Evolutionary conservation across 2,113 vertebrate species (phyloP).

Genomic region (Thamnaconus septentrionalis): DNA sequence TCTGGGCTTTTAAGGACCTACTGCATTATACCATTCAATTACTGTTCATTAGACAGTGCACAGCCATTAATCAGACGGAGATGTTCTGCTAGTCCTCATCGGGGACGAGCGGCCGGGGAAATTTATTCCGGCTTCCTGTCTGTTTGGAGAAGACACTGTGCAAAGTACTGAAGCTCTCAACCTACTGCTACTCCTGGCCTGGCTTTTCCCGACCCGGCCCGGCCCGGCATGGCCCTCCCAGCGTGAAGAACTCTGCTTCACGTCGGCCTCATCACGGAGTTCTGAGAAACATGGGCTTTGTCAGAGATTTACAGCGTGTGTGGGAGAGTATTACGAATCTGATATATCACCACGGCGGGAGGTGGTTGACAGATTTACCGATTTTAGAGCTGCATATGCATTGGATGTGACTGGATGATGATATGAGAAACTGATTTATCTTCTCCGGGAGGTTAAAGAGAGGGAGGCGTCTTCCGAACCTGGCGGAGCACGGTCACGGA

Average conservation of each 20-base stretch:
- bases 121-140: conserved; percentile 62
- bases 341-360: conserved; percentile 65
- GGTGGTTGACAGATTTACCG: conserved; percentile 73
- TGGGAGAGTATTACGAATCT: conserved; percentile 64
- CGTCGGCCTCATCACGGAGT: conserved; percentile 22
- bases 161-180: conserved; percentile 35
- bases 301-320: conserved; percentile 66
- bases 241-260: conserved; percentile 46
- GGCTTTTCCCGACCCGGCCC: conserved; percentile 24
- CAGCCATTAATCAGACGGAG: conserved; percentile 76
- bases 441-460: conserved; percentile 64
- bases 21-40: conserved; percentile 78
- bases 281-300: conserved; percentile 54
- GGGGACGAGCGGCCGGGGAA: conserved; percentile 63
- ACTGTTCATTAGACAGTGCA: conserved; percentile 78
- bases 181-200: neutral
- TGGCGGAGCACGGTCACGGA: conserved; percentile 48
- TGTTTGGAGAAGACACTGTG: conserved; percentile 47
- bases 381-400: conserved; percentile 70
- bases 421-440: conserved; percentile 78
- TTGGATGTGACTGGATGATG: conserved; percentile 75
- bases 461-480: conserved; percentile 51
- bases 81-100: conserved; percentile 69
- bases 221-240: conserved; percentile 30
- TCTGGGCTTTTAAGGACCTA: conserved; percentile 67